Percentiles rank a stretch among this genome's conserved stretches.
Conservation (phyloP, 1,140 invertebrate species). For the Manduca sexta region DNA sequence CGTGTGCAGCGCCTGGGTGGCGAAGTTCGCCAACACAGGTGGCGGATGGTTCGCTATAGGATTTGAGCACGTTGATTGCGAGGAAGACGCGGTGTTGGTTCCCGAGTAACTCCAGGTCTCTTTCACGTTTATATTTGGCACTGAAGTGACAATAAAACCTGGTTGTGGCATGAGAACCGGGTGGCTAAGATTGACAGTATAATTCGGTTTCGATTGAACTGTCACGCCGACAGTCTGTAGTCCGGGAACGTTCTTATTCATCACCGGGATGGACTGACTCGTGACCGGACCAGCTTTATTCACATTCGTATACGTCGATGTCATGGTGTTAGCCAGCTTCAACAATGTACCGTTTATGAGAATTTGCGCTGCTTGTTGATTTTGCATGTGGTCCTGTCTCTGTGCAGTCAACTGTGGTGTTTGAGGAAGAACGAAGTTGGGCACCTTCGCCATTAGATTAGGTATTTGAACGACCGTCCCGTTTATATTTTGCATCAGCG, state of each 20-base stretch:
- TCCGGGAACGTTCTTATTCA: constrained; percentile 57
- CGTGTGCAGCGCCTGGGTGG: constrained; percentile 47
- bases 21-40: constrained; percentile 43
- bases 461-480: constrained; percentile 70
- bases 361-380: constrained; percentile 61
- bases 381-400: constrained; percentile 56
- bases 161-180: constrained; percentile 64
- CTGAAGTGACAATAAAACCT: constrained; percentile 68
- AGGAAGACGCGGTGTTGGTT: constrained; percentile 42
- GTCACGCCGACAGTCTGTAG: constrained; percentile 54
- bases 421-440: constrained; percentile 65
- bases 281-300: constrained; percentile 50
- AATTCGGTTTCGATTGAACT: constrained; percentile 64
- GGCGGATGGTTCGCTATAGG: constrained; percentile 52
- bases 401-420: constrained; percentile 45
- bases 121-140: constrained; percentile 70
- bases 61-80: constrained; percentile 51
- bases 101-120: constrained; percentile 67
- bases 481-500: constrained; percentile 68
- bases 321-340: constrained; percentile 61
- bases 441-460: constrained; percentile 67
- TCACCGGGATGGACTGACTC: constrained; percentile 48
- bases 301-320: constrained; percentile 39
- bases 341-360: constrained; percentile 69
- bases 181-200: constrained; percentile 62